A percentile compares a stretch with the other conserved stretches of the same genome.
Evolutionary conservation across 2,888 invertebrate species (phyloP).

Genomic region (Cerceris rybyensis): DNA sequence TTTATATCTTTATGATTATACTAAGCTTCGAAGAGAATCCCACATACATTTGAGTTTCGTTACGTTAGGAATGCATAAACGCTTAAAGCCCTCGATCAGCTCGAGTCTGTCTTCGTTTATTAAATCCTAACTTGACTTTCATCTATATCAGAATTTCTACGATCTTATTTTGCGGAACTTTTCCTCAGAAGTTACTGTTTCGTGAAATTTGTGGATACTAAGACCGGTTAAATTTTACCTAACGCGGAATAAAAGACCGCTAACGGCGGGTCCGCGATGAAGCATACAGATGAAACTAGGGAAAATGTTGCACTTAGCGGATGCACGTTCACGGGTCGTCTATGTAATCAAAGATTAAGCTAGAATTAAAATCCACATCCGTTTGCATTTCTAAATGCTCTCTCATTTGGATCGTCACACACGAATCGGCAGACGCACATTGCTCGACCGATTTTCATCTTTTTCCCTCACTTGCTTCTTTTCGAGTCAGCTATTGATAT

Average conservation of each 20-base stretch:
- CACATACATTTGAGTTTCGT: too few relatives aligned
- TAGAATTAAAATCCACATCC: conserved; percentile 11
- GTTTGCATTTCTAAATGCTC: conserved; percentile 24
- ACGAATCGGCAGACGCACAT: background rate
- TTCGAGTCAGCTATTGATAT: conserved; percentile 33
- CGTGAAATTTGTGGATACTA: background rate
- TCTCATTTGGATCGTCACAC: background rate
- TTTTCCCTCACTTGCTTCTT: conserved; percentile 2
- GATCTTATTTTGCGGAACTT: background rate
- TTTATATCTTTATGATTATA: too few relatives aligned
- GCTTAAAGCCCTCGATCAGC: too few relatives aligned
- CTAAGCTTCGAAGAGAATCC: too few relatives aligned
- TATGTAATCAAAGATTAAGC: conserved; percentile 13
- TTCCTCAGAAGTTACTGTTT: background rate
- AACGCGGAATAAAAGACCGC: background rate
- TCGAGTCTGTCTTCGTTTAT: too few relatives aligned
- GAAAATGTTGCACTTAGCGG: background rate
- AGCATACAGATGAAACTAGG: background rate
- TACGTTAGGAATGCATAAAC: too few relatives aligned
- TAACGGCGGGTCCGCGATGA: background rate
- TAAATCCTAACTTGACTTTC: too few relatives aligned
- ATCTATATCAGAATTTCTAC: too few relatives aligned
- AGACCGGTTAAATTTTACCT: background rate
- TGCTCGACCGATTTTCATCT: background rate
- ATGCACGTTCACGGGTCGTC: background rate